Percentiles rank a stretch among this genome's conserved stretches.
phyloP scores from a whole-genome alignment of 2,113 vertebrate genomes.

The Penelope pileata region DNA sequence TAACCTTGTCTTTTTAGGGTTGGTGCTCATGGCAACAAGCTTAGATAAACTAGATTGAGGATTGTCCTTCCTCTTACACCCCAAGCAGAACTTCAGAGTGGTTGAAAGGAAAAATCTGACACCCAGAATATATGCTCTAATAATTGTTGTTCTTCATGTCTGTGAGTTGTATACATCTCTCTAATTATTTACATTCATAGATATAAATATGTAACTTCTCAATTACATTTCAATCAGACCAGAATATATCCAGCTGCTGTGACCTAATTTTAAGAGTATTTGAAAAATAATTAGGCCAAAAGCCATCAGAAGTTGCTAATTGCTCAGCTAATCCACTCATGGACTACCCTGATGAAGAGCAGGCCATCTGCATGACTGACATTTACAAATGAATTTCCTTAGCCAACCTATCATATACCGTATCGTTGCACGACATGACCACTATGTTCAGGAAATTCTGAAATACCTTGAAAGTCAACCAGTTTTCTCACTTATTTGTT shows the following conservation, averaged over 20 bases:
- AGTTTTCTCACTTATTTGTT: neutral
- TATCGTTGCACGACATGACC: neutral
- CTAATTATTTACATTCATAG: neutral
- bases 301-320: constrained; percentile 19
- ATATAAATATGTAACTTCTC: neutral
- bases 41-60: neutral
- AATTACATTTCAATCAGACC: neutral
- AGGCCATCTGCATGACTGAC: neutral
- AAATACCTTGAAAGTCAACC: neutral
- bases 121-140: neutral
- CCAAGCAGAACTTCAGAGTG: neutral
- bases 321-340: constrained; percentile 27
- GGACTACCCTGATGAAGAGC: constrained; percentile 19
- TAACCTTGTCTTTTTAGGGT: neutral
- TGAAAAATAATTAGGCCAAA: constrained; percentile 44
- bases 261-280: constrained; percentile 10
- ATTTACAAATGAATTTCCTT: constrained; percentile 2
- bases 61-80: neutral
- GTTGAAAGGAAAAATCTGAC: neutral
- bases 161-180: neutral
- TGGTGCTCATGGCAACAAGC: neutral
- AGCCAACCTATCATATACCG: neutral
- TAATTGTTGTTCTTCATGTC: neutral
- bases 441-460: neutral
- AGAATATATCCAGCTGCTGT: neutral